A percentile compares a stretch with the other conserved stretches of the same genome.
Conservation (phyloP, 2,888 invertebrate genomes). For the Keiferia lycopersicella region DNA sequence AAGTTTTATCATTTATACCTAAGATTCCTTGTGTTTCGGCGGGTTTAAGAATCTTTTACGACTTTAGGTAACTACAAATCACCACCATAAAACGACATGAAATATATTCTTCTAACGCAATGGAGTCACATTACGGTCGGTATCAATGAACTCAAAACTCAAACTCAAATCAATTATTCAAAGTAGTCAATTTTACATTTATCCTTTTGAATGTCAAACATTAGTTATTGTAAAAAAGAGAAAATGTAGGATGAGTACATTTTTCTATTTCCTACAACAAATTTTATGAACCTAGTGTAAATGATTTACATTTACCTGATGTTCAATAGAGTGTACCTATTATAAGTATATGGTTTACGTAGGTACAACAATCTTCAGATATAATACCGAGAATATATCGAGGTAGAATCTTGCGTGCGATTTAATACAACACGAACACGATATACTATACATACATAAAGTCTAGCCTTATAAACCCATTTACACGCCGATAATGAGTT, state of each 20-base stretch:
- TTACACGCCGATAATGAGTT: constrained; percentile 3
- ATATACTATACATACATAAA: background rate
- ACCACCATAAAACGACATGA: background rate
- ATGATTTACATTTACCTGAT: background rate
- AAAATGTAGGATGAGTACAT: no score
- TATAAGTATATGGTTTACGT: background rate
- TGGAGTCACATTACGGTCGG: background rate
- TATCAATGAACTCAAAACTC: no score
- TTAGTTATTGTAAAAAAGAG: no score
- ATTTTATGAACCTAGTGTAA: no score
- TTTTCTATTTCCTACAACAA: no score
- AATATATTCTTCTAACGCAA: background rate
- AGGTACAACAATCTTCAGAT: background rate
- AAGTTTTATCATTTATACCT: no score
- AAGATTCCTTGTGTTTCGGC: no score
- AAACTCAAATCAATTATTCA: no score
- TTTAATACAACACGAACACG: constrained; percentile 1
- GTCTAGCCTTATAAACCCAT: background rate
- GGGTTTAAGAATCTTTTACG: no score
- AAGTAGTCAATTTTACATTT: no score
- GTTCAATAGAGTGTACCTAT: background rate
- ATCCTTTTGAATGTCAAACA: no score
- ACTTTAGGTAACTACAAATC: no score
- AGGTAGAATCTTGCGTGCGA: constrained; percentile 12
- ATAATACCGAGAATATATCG: background rate